These are phyloP conservation scores for Palythoa heliodiscus DNA, from an alignment of 92 coral and sea anemone species.

Conservation along the genomic window DNA sequence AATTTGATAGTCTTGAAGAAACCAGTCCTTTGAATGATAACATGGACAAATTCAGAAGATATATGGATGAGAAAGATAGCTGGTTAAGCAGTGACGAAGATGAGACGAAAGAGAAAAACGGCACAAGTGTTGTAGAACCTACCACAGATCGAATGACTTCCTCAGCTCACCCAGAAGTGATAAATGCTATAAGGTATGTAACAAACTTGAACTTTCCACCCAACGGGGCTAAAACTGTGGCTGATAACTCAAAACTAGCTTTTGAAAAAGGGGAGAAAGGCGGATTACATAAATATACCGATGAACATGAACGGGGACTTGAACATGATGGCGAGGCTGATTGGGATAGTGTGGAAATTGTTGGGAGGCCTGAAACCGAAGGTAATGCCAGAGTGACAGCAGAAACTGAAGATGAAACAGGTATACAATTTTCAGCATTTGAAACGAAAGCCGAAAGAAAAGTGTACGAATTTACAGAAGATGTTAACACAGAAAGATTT, in stretches of 20 bases:
- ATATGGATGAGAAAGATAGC: conserved; percentile 75
- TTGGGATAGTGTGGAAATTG: not conserved
- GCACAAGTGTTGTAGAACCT: conserved; percentile 6
- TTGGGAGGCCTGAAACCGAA: not conserved
- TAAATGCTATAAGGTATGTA: conserved; percentile 32
- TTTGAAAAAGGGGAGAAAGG: conserved; percentile 1
- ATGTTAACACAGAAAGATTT: not conserved
- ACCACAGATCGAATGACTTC: not conserved
- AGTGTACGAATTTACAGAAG: not conserved
- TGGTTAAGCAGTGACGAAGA: conserved; percentile 85
- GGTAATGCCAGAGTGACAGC: conserved; percentile 1
- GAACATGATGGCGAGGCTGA: not conserved
- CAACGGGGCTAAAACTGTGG: not conserved
- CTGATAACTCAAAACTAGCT: not conserved
- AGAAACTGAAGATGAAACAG: conserved; percentile 10
- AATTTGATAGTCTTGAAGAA: conserved; percentile 45
- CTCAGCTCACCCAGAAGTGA: conserved; percentile 38
- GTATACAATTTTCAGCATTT: not conserved
- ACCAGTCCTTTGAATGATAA: conserved; percentile 26
- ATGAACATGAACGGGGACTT: not conserved
- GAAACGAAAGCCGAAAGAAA: not conserved
- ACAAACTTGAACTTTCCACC: conserved; percentile 23
- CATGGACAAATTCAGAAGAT: conserved; percentile 32
- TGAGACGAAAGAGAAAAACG: conserved; percentile 30
- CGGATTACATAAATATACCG: not conserved